Evolutionary conservation across 2,888 invertebrate species (phyloP).

Genomic region (Gasteruption jaculator): DNA sequence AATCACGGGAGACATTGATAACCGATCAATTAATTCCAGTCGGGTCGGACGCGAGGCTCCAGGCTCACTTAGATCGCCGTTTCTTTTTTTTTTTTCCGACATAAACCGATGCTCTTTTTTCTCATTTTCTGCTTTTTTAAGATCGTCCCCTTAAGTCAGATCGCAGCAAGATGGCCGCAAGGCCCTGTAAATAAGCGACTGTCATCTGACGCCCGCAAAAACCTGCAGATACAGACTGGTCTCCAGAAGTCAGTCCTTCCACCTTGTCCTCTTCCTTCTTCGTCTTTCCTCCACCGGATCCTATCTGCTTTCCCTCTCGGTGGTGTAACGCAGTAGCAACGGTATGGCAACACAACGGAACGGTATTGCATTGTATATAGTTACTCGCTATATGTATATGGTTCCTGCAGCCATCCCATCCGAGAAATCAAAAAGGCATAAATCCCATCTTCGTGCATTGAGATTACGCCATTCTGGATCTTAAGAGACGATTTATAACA

Average conservation of each 20-base stretch:
- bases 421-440: no score
- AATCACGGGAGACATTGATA: conserved; percentile 40
- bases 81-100: conserved; percentile 24
- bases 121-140: conserved; percentile 19
- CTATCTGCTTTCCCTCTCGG: background rate
- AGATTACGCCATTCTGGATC: no score
- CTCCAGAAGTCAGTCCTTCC: conserved; percentile 25
- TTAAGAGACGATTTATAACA: no score
- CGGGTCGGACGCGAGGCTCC: no score
- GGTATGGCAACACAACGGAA: background rate
- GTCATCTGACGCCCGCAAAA: conserved; percentile 51
- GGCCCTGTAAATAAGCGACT: conserved; percentile 50
- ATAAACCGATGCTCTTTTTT: no score
- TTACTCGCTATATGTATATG: no score
- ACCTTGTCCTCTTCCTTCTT: conserved; percentile 13
- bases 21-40: conserved; percentile 46
- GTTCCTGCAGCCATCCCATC: no score
- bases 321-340: background rate
- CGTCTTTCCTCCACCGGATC: background rate
- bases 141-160: conserved; percentile 45
- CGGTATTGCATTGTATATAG: no score
- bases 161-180: conserved; percentile 48
- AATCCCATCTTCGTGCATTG: no score
- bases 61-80: conserved; percentile 31
- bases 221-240: conserved; percentile 49